Percentiles rank a stretch among this genome's conserved stretches.
Evolutionary conservation across 2,113 vertebrate species (phyloP).

Genomic region (Lonchura striata): DNA sequence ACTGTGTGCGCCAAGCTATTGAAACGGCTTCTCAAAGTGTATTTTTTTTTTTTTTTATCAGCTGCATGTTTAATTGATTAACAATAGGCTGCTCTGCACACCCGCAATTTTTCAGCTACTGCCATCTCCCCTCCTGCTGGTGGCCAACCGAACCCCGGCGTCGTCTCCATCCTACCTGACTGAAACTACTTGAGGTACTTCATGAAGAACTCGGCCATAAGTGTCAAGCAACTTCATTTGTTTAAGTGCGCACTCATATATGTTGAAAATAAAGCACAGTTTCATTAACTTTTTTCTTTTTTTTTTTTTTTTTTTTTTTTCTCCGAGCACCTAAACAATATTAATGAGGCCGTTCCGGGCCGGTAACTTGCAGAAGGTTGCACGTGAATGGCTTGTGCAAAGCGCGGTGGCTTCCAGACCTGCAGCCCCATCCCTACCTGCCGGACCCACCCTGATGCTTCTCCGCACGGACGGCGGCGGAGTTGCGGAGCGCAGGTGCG

Average conservation of each 20-base stretch:
- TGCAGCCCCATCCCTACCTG: not conserved
- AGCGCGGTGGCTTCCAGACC: not conserved
- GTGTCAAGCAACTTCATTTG: not conserved
- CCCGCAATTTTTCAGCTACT: not conserved
- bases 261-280: not conserved
- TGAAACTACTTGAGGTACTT: not conserved
- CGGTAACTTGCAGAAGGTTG: not conserved
- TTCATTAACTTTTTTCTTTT: not conserved
- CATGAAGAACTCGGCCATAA: not conserved
- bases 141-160: not conserved
- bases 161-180: not conserved
- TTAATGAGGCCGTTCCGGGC: not conserved
- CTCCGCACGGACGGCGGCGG: not conserved
- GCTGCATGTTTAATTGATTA: conserved; percentile 48
- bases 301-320: not conserved
- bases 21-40: not conserved
- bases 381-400: not conserved
- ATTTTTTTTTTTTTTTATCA: not conserved
- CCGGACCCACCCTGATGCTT: not conserved
- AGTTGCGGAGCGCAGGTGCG: not conserved
- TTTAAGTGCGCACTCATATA: not conserved
- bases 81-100: not conserved
- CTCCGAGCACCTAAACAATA: not conserved
- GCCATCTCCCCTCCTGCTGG: not conserved
- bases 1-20: not conserved